Conservation (phyloP, 2,888 invertebrate genomes). For the Dicyrtomina minuta region DNA sequence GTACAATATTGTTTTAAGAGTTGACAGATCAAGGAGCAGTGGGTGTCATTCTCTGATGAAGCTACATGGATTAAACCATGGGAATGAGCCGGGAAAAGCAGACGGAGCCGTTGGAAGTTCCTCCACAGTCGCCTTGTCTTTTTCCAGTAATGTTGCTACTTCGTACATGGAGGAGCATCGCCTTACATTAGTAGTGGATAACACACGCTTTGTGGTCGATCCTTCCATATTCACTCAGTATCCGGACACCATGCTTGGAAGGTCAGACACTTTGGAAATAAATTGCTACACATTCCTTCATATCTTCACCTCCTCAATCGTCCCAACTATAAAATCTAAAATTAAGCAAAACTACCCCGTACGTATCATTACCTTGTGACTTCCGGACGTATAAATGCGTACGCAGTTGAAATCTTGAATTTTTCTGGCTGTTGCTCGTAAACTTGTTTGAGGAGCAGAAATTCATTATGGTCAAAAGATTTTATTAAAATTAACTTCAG, state of each 20-base stretch:
- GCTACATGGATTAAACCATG: constrained; percentile 28
- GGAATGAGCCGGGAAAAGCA: constrained; percentile 23
- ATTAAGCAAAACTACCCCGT: no score
- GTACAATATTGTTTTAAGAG: constrained; percentile 34
- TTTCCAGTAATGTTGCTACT: constrained; percentile 33
- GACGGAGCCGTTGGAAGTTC: constrained; percentile 37
- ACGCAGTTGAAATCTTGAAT: no score
- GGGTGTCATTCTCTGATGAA: constrained; percentile 38
- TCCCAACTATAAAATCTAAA: background rate
- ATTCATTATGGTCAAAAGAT: no score
- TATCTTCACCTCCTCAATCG: no score
- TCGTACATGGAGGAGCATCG: constrained; percentile 66
- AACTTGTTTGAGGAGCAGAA: no score
- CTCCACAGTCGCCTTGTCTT: constrained; percentile 43
- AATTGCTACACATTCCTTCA: no score
- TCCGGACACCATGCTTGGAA: constrained; percentile 98
- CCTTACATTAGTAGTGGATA: constrained; percentile 93
- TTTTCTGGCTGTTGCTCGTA: no score
- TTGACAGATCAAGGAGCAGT: constrained; percentile 39
- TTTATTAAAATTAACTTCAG: no score
- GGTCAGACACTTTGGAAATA: constrained; percentile 57
- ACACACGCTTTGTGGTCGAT: constrained; percentile 90
- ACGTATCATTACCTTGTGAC: no score
- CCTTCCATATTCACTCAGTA: constrained; percentile 89
- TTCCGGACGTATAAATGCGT: no score